Conservation (phyloP, 2,113 vertebrate genomes). For the Albula goreensis region DNA sequence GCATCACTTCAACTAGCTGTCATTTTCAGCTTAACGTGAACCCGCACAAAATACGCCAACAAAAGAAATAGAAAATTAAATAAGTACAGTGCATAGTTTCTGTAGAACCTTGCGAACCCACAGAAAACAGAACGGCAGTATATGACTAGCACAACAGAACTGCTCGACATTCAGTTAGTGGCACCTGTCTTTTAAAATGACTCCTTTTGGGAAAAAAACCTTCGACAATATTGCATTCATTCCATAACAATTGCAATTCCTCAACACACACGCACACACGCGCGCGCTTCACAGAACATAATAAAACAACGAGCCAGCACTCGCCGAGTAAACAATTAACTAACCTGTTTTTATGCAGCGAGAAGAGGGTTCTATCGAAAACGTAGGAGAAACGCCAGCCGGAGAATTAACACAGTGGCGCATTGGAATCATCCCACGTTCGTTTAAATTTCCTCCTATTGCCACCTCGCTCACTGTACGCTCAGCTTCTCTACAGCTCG, state of each 20-base stretch:
- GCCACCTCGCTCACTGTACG: slow-evolving; percentile 30
- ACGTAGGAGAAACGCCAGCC: slow-evolving; percentile 36
- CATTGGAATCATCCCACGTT: slow-evolving; percentile 47
- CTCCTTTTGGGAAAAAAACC: slow-evolving; percentile 7
- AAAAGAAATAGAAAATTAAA: not conserved
- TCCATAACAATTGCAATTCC: slow-evolving; percentile 24
- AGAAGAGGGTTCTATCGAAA: slow-evolving; percentile 30
- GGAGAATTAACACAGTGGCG: slow-evolving; percentile 41
- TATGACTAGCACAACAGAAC: slow-evolving; percentile 14
- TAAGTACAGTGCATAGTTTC: slow-evolving; percentile 29
- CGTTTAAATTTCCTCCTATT: slow-evolving; percentile 46
- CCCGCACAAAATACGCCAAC: not conserved
- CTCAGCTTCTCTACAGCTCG: slow-evolving; percentile 37
- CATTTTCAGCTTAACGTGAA: not conserved
- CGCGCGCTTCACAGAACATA: slow-evolving; percentile 43
- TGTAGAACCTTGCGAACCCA: not conserved
- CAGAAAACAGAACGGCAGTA: not conserved
- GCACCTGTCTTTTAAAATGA: slow-evolving; percentile 36
- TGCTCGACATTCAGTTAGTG: slow-evolving; percentile 35
- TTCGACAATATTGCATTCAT: slow-evolving; percentile 1
- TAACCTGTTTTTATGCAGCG: slow-evolving; percentile 46
- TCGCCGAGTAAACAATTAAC: slow-evolving; percentile 36
- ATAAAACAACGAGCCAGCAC: slow-evolving; percentile 37
- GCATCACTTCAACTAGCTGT: not conserved
- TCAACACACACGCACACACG: slow-evolving; percentile 30